phyloP scores from a whole-genome alignment of 2,888 invertebrate genomes.

The Ypsolopha scabrella region DNA sequence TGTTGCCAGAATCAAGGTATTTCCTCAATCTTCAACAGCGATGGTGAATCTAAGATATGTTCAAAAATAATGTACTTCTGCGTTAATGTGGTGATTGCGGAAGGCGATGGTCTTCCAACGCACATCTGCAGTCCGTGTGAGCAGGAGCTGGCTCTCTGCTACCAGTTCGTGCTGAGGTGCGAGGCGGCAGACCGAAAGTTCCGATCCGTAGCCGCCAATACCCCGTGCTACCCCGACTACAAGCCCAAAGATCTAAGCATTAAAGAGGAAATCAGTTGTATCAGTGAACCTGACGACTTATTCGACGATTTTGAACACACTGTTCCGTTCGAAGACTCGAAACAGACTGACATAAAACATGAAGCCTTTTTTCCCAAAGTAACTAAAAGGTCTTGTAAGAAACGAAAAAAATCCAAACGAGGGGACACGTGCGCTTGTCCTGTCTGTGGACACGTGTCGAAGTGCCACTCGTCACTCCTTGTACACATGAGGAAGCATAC shows the following conservation, averaged over 20 bases:
- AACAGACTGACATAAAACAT: slow-evolving; percentile 3
- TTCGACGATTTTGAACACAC: not conserved
- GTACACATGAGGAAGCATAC: slow-evolving; percentile 44
- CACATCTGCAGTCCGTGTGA: slow-evolving; percentile 33
- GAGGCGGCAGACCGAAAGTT: slow-evolving; percentile 36
- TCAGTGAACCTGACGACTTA: slow-evolving; percentile 6
- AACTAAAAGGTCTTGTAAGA: slow-evolving; percentile 16
- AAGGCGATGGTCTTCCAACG: slow-evolving; percentile 36
- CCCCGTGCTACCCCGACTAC: not conserved
- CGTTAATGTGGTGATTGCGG: slow-evolving; percentile 23
- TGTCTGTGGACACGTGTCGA: slow-evolving; percentile 29
- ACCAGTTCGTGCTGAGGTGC: slow-evolving; percentile 38
- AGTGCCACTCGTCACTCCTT: slow-evolving; percentile 28
- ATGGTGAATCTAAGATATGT: slow-evolving; percentile 16
- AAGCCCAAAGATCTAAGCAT: not conserved
- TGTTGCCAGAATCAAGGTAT: slow-evolving; percentile 32
- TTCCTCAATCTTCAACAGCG: slow-evolving; percentile 23
- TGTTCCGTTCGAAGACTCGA: slow-evolving; percentile 4
- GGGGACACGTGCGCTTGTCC: slow-evolving; percentile 20
- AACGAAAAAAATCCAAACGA: slow-evolving; percentile 13
- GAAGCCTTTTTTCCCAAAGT: not conserved
- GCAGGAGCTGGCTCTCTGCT: slow-evolving; percentile 26
- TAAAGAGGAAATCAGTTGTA: not conserved
- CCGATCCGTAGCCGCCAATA: slow-evolving; percentile 12
- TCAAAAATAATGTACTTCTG: slow-evolving; percentile 41